Conservation (phyloP, 2,888 invertebrate species). For the Atethmia centrago region DNA sequence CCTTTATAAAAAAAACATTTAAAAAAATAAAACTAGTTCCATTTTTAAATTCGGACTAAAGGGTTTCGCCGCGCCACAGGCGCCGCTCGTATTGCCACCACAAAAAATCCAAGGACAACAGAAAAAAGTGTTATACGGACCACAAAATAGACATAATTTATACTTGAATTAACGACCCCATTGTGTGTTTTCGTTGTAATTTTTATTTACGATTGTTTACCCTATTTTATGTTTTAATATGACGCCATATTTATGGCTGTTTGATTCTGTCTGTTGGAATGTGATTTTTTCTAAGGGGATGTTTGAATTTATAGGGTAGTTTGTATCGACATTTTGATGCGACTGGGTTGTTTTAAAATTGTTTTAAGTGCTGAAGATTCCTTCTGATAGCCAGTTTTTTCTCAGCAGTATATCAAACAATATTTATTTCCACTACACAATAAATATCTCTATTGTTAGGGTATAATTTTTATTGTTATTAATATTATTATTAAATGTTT, state of each 20-base stretch:
- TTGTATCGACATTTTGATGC: conserved; percentile 79
- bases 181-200: conserved; percentile 88
- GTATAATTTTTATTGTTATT: conserved; percentile 25
- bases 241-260: conserved; percentile 83
- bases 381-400: conserved; percentile 41
- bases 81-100: conserved; percentile 82
- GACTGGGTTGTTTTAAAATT: conserved; percentile 70
- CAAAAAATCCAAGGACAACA: conserved; percentile 80
- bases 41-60: conserved; percentile 84
- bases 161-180: conserved; percentile 85
- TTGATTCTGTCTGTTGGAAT: conserved; percentile 80
- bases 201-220: conserved; percentile 90
- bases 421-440: conserved; percentile 53
- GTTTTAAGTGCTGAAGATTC: conserved; percentile 58
- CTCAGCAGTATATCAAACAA: conserved; percentile 49
- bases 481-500: conserved; percentile 28
- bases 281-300: conserved; percentile 75
- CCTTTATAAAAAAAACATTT: conserved; percentile 61
- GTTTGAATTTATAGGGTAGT: conserved; percentile 82
- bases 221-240: conserved; percentile 90
- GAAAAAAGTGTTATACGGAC: conserved; percentile 88
- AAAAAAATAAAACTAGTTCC: conserved; percentile 70
- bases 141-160: conserved; percentile 89
- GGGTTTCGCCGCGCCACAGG: conserved; percentile 86
- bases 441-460: conserved; percentile 64